Base-by-base conservation (phyloP, 2,797 vertebrate genomes). In the Protosalanx chinensis region DNA sequence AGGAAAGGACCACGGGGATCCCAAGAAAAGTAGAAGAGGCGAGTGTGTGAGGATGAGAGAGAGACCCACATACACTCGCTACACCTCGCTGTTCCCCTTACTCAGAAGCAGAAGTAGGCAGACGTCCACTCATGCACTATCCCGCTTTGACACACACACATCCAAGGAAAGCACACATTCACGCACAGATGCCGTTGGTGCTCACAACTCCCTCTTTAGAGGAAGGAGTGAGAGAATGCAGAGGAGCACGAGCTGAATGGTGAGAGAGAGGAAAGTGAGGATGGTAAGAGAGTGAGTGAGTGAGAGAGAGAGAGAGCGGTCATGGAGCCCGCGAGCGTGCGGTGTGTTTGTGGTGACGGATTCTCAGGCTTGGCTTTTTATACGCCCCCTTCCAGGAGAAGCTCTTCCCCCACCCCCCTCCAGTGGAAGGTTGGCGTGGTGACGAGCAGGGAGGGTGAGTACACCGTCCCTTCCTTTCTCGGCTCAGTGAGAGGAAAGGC, bases 321-420 rank as follows among this genome's bases (percentile, higher is more conserved):
- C 29, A 57, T 35, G 35, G 56, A 69, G 32, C 35, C 67, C 61
- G 79, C 83, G 83, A 82, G 76, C 6, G 64, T 32, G 30, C 53
- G 82, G 84, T 78, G 86, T 86, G 88, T 90, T 91, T 91, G 88
- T 88, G 89, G 78, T 85, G 88, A 83, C 41, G 72, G 86, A 87
- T 90, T 91, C 87, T 85, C 84, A 88, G 87, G 81, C 85, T 88
- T 86, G 85, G 86, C 88, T 90, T 89, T 91, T 92, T 91, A 91
- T 92, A 92, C 72, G 76, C 37, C 37, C 33, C 56, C 53, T 23
- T n/a, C 41, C 41, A 46, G 41, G 41, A 46, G 41, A 46, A 13
- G 41, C 67, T n/a, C 33, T 18, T 6, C 71, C 60, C 37, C 35
- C 64, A 77, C 77, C 77, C 82, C 18, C 79, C 81, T 83, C 72